Evolutionary conservation across 2,113 vertebrate species (phyloP), one percentile per base, ranked within the genome.

Genomic region (Ailuropoda melanoleuca): DNA sequence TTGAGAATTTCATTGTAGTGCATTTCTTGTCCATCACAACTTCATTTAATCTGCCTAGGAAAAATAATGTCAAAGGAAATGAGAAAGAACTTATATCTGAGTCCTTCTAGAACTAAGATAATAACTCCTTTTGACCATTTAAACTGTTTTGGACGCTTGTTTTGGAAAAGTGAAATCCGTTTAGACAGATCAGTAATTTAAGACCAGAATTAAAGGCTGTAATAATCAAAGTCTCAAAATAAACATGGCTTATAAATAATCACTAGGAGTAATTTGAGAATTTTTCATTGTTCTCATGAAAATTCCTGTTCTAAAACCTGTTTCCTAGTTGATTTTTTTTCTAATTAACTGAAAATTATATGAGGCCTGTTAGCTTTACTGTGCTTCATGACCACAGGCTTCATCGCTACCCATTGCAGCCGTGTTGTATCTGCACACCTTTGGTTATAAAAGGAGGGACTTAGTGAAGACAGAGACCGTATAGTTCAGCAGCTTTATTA

Each of bases 51-150:
- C n/a, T 95, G 68, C 37, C 29, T 81, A 94, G 50, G 11, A 81
- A 94, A 96, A 98, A 78, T 64, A 75, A 13, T 95, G 24, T 94
- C 77, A 88, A 91, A 90, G 70, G 37, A 93, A 94, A 90, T 92
- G 88, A 97, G 88, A 62, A 96, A 78, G 23, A 90, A 95, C 6
- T 88, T 95, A 4, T 46, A 70, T 70, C 53, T 93, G 15, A 90
- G 37, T 74, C 58, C 21, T 19, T 94, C 56, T 43, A 93, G 81
- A 97, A 90, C 78, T 96, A 93, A 90, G 72, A 50, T 78, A 46
- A 90, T 89, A 80, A 93, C 94, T 90, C 34, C 89, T 97, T 97
- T 96, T 84, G 43, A 82, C 50, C 29, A 94, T 81, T 60, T 81
- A 96, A 93, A 11, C 91, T 37, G 87, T 94, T 93, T 39, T 93